Evolutionary conservation across 2,797 vertebrate genomes (phyloP), one percentile per base, ranked within the genome.

Genomic region (Sebastes elongatus): DNA sequence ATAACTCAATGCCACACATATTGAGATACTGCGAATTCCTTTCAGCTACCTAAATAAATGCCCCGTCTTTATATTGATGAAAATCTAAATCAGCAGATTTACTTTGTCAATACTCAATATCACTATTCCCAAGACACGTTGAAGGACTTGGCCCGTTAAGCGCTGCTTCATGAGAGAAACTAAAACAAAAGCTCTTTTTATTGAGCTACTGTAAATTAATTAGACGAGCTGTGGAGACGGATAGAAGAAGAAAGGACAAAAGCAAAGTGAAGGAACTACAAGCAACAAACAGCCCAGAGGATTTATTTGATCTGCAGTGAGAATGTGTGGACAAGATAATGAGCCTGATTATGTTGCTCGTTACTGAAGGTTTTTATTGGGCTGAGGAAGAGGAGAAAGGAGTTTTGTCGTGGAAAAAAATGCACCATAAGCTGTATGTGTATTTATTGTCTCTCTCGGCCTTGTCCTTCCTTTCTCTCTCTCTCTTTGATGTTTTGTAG

Each of bases 241-340:
- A 64, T 6, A 62, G 52, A 63, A 66, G 52, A 63, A 49, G 46
- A 49, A 49, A 10, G 32, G 4, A 42, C 16, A 55, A 72, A 73
- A n/a, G 32, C 32, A 71, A 53, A 69, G 33, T 16, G 5, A 57
- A 35, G 28, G 30, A 42, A 57, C 57, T 53, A 6, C 9, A 5
- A 25, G 4, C 2, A 61, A 38, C 56, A 67, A 74, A 61, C 20
- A 59, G 38, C 59, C 35, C 22, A 27, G 69, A 70, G 46, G 35
- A 73, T 68, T 76, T 23, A 59, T 49, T 18, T 64, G 56, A 59
- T 75, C 67, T 64, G 35, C n/a, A 63, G n/a, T 65, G 32, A 73
- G 7, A 72, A 60, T 46, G 14, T 80, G 18, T 9, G 23, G 62
- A 65, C 38, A 71, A 74, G 33, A 66, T 46, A 57, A 62, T 55